phyloP scores from a whole-genome alignment of 2,797 vertebrate genomes.

The Lerista edwardsae region DNA sequence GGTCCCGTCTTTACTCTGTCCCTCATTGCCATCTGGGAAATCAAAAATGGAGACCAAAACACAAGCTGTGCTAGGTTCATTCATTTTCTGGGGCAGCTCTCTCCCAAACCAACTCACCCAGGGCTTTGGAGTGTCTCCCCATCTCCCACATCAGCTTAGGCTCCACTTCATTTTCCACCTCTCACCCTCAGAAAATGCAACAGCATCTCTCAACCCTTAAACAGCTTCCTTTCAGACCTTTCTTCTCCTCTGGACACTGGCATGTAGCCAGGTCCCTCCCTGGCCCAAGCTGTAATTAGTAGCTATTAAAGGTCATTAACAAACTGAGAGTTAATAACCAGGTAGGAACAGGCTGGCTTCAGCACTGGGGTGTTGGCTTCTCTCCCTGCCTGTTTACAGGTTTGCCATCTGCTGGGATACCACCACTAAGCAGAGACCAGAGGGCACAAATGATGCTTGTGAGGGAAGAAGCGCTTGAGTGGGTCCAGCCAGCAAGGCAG shows the following conservation, averaged over 20 bases:
- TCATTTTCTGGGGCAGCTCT: background rate
- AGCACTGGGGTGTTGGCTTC: constrained; percentile 38
- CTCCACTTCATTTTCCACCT: background rate
- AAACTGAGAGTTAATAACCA: constrained; percentile 44
- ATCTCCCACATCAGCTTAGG: background rate
- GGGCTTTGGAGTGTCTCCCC: background rate
- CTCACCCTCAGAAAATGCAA: background rate
- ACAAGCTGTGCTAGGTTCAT: background rate
- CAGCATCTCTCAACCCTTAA: background rate
- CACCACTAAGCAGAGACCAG: constrained; percentile 5
- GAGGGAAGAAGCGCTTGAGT: background rate
- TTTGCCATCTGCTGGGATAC: constrained; percentile 26
- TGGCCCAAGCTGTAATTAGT: constrained; percentile 36
- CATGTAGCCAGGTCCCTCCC: constrained; percentile 23
- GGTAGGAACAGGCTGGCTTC: constrained; percentile 26
- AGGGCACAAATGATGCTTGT: background rate
- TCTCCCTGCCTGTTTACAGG: constrained; percentile 41
- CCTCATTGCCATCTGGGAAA: background rate
- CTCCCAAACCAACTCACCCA: background rate
- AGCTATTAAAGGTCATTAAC: constrained; percentile 44
- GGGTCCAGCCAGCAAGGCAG: background rate
- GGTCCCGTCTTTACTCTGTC: background rate
- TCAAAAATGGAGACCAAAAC: background rate
- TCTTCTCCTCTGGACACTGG: constrained; percentile 17
- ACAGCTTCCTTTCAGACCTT: background rate